Percentiles rank a stretch among this genome's conserved stretches.
Conservation (phyloP, 2,113 vertebrate genomes). For the Stigmatopora nigra region DNA sequence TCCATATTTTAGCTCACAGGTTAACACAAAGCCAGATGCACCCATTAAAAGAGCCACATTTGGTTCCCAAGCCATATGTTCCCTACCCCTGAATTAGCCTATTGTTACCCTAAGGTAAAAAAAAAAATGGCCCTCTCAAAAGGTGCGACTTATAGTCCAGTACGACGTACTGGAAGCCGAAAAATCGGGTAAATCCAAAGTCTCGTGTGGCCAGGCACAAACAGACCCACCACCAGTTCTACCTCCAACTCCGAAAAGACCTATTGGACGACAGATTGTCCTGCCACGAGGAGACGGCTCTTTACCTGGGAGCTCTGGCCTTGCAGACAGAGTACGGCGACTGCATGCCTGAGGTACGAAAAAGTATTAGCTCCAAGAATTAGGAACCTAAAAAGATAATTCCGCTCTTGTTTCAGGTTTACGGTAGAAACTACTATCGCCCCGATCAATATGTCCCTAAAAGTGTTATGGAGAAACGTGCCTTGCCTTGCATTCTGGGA, state of each 20-base stretch:
- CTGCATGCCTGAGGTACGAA: conserved; percentile 72
- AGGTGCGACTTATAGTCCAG: too few species aligned
- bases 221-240: conserved; percentile 81
- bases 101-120: too few species aligned
- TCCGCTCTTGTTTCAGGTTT: conserved; percentile 54
- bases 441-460: conserved; percentile 80
- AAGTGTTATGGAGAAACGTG: conserved; percentile 78
- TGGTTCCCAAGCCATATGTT: too few species aligned
- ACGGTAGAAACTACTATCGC: conserved; percentile 74
- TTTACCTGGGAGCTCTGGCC: conserved; percentile 78
- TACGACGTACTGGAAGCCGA: too few species aligned
- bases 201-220: conserved; percentile 65
- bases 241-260: conserved; percentile 86
- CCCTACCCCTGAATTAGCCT: too few species aligned
- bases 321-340: conserved; percentile 80
- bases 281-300: conserved; percentile 74
- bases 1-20: too few species aligned
- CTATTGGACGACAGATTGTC: conserved; percentile 78
- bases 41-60: too few species aligned
- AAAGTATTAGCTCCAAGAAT: not conserved
- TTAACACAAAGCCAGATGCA: too few species aligned
- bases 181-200: not conserved
- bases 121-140: too few species aligned
- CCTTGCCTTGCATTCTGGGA: conserved; percentile 64
- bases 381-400: not conserved